Base-by-base conservation (phyloP, 2,888 invertebrate genomes). In the Odontothrips loti region DNA sequence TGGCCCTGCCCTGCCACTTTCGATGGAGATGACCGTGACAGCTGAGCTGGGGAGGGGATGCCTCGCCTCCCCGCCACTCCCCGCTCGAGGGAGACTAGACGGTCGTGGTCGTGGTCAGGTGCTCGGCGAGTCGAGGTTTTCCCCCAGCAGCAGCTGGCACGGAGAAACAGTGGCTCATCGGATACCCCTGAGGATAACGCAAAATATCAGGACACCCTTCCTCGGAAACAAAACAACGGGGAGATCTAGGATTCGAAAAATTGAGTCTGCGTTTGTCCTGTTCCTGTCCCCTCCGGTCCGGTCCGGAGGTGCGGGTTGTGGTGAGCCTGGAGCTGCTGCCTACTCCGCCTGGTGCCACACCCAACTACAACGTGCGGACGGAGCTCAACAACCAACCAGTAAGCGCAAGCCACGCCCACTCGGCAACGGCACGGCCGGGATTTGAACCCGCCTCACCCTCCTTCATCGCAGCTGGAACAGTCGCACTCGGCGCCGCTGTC, bases 311-410 rank as follows among this genome's bases (percentile, higher is more conserved):
- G 68, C 68, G 68, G 27, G 68, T 75, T 11, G 68, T 75, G 68
- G 68, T 75, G 23, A 75, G 68, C 68, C 68, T 75, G 68, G 68
- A 75, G 68, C 68, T 75, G 68, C 68, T 75, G 68, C 68, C 68
- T 27, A 75, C 68, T 1, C 68, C 68, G 23, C 27, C 68, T 27
- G 68, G 68, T 9, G 68, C 11, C 68, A 1, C 68, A 10, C 68
- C 68, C 23, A 75, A 75, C 68, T 75, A 75, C 68, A 75, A 75
- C 68, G 68, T 75, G 27, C 68, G 68, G 68, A 27, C 68, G 23
- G 27, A 23, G 68, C 68, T 75, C 68, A 68, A 68, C 68, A 68
- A 68, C 68, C 68, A 75, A 27, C 68, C 68, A 75, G 68, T 75
- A 75, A 75, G 68, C 58, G 27, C 51, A 51, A 8, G 20, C 3